These are phyloP conservation scores for Trachymyrmex septentrionalis DNA, from an alignment of 1,140 invertebrate species.

Conservation along the genomic window DNA sequence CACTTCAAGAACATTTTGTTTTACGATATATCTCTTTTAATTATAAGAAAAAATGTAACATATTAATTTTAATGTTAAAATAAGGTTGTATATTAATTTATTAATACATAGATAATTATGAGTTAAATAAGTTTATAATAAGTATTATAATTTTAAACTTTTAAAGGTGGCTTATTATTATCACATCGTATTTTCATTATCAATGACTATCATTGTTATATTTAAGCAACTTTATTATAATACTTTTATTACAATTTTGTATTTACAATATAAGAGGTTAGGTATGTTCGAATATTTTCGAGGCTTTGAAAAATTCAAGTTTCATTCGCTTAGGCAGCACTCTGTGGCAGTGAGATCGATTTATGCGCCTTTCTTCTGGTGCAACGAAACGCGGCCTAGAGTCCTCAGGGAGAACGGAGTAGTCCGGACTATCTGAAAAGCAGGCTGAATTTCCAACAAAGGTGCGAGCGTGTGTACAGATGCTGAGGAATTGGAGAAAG, in stretches of 20 bases:
- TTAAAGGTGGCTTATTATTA: neutral
- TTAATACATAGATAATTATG: neutral
- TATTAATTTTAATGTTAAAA: neutral
- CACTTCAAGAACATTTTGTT: neutral
- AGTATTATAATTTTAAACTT: neutral
- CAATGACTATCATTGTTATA: neutral
- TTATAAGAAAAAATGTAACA: neutral
- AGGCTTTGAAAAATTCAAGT: conserved; percentile 39
- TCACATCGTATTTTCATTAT: neutral
- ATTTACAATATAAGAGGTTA: conserved; percentile 1
- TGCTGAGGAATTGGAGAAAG: conserved; percentile 40
- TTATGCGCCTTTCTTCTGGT: conserved; percentile 33
- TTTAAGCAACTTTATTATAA: neutral
- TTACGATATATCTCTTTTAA: neutral
- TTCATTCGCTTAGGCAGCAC: conserved; percentile 37
- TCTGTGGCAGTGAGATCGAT: conserved; percentile 32
- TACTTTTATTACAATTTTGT: neutral
- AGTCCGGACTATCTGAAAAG: conserved; percentile 32
- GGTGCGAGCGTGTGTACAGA: conserved; percentile 20
- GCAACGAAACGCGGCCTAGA: conserved; percentile 38
- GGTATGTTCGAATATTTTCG: conserved; percentile 13
- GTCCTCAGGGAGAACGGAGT: conserved; percentile 27
- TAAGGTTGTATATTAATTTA: neutral
- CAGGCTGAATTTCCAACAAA: conserved; percentile 49
- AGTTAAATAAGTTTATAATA: conserved; percentile 10